Evolutionary conservation across 1,140 invertebrate species (phyloP).

Genomic region (Drosophila lowei): DNA sequence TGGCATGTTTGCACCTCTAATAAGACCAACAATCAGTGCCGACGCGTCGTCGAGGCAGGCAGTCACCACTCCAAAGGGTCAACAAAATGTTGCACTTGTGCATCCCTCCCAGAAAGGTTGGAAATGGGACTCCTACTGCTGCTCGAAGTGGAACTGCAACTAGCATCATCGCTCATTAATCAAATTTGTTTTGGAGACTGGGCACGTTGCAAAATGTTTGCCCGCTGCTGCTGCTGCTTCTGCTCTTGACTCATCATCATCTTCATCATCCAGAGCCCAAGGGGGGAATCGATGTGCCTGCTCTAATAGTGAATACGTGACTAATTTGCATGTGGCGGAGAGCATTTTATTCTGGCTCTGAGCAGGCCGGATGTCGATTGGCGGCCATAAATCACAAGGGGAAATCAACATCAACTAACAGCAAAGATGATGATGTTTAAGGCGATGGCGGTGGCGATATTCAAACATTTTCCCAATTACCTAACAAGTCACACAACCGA

Average conservation of each 20-base stretch:
- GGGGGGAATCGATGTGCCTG: slow-evolving; percentile 47
- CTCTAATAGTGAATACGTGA: slow-evolving; percentile 74
- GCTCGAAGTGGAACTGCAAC: background rate
- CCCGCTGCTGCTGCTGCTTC: slow-evolving; percentile 9
- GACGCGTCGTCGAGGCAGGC: slow-evolving; percentile 43
- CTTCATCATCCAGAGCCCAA: background rate
- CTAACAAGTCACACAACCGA: too few species aligned
- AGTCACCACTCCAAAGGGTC: slow-evolving; percentile 28
- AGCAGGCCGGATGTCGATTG: slow-evolving; percentile 54
- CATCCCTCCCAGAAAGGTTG: slow-evolving; percentile 18
- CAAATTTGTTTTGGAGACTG: slow-evolving; percentile 23
- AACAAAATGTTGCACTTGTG: slow-evolving; percentile 40
- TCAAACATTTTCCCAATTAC: slow-evolving; percentile 2
- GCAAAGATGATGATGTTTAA: background rate
- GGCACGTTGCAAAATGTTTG: slow-evolving; percentile 41
- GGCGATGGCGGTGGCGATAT: too few species aligned
- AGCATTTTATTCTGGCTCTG: slow-evolving; percentile 23
- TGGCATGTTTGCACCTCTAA: slow-evolving; percentile 82
- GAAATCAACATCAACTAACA: slow-evolving; percentile 16
- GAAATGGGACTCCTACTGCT: background rate
- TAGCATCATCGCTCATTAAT: slow-evolving; percentile 17
- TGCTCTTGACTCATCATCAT: slow-evolving; percentile 58
- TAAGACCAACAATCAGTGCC: slow-evolving; percentile 77
- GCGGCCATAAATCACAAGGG: slow-evolving; percentile 51
- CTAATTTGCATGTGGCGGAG: slow-evolving; percentile 56